phyloP scores from a whole-genome alignment of 2,888 invertebrate genomes.

The Acleris literana region DNA sequence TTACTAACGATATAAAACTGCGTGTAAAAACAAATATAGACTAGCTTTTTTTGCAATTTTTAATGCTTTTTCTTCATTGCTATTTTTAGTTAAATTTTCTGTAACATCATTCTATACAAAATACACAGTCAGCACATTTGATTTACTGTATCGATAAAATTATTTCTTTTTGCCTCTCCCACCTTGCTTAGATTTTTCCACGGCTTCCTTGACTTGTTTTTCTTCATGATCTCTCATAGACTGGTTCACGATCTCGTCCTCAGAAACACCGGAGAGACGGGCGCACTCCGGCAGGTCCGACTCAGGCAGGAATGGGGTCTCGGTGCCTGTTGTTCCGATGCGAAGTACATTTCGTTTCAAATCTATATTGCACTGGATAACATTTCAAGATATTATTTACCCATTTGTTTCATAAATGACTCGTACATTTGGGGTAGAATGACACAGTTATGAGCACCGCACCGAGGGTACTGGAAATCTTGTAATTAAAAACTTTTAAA shows the following conservation, averaged over 20 bases:
- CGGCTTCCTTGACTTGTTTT: constrained; percentile 87
- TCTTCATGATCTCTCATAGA: constrained; percentile 85
- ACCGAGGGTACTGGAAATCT: no score
- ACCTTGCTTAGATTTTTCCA: constrained; percentile 87
- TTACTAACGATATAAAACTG: no score
- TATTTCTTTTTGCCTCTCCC: constrained; percentile 72
- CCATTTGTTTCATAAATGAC: background rate
- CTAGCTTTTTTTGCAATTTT: constrained; percentile 55
- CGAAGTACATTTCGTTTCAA: constrained; percentile 92
- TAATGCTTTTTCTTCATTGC: constrained; percentile 54
- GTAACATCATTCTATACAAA: constrained; percentile 7
- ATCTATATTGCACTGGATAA: constrained; percentile 92
- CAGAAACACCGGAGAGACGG: constrained; percentile 87
- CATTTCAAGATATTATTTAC: constrained; percentile 5
- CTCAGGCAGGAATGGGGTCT: constrained; percentile 94
- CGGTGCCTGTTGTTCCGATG: constrained; percentile 97
- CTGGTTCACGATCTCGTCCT: constrained; percentile 83
- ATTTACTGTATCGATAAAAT: constrained; percentile 30
- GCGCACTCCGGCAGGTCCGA: constrained; percentile 88
- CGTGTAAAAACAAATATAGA: no score
- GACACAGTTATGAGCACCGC: no score
- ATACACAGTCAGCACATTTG: constrained; percentile 17
- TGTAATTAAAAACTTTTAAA: no score
- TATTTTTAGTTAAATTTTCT: constrained; percentile 45
- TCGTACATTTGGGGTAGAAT: no score